A percentile compares a stretch with the other conserved stretches of the same genome.
Evolutionary conservation across 2,888 invertebrate genomes (phyloP).

Genomic region (Caenorhabditis macrosperma): DNA sequence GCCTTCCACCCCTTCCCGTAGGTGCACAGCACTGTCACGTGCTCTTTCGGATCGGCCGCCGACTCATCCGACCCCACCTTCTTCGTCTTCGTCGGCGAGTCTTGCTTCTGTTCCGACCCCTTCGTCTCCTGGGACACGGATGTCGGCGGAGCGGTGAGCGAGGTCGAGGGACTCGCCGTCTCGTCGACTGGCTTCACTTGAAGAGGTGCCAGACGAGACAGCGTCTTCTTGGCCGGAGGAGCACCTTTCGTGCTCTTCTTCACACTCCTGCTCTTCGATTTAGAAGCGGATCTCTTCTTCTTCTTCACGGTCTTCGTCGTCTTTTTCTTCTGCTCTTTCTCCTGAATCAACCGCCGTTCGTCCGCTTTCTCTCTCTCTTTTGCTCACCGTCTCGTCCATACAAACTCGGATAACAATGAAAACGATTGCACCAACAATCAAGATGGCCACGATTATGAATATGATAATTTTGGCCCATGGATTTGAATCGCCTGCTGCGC

Average conservation of each 20-base stretch:
- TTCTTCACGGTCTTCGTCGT: constrained; percentile 4
- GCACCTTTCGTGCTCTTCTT: not conserved
- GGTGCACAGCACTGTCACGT: constrained; percentile 31
- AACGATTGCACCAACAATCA: not conserved
- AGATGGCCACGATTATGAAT: not conserved
- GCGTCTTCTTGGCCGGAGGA: not conserved
- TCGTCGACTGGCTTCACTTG: not conserved
- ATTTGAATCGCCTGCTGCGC: not conserved
- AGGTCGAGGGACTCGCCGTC: not conserved
- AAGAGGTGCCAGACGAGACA: not conserved
- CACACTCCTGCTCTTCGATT: not conserved
- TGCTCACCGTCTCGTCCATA: constrained; percentile 12
- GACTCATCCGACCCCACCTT: not conserved
- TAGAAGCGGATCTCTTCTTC: not conserved
- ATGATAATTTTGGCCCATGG: constrained; percentile 15
- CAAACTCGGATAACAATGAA: not conserved
- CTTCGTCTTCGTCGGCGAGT: not conserved
- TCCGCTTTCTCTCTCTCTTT: too few species aligned
- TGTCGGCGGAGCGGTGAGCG: not conserved
- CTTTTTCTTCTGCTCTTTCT: not conserved
- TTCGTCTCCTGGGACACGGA: not conserved
- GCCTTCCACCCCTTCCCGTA: constrained; percentile 35
- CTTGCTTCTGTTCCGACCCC: not conserved
- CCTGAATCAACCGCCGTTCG: not conserved
- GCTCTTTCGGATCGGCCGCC: not conserved